phyloP scores from a whole-genome alignment of 2,113 vertebrate species.

The Alligator sinensis region DNA sequence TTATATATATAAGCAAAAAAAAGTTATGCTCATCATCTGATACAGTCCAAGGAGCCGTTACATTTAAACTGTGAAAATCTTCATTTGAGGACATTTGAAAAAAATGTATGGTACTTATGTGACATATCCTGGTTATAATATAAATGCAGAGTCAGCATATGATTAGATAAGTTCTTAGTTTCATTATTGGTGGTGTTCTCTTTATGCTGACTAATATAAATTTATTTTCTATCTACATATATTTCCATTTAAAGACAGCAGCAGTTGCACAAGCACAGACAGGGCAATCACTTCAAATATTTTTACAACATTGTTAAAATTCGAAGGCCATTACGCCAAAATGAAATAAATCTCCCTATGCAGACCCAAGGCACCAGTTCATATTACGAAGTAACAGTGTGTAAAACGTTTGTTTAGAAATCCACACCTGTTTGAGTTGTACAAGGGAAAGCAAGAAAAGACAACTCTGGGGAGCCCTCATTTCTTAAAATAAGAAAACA shows the following conservation, averaged over 20 bases:
- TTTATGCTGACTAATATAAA: neutral
- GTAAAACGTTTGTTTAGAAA: neutral
- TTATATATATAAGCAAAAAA: neutral
- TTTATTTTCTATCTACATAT: neutral
- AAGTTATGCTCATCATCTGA: neutral
- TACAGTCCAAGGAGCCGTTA: neutral
- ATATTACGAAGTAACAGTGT: neutral
- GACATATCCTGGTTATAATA: neutral
- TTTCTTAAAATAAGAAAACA: neutral
- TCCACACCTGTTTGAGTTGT: neutral
- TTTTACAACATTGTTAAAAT: neutral
- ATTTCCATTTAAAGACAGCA: neutral
- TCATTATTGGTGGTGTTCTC: neutral
- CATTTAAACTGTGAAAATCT: conserved; percentile 12
- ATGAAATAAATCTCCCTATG: neutral
- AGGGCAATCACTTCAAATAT: neutral
- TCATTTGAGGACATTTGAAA: neutral
- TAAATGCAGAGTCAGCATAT: neutral
- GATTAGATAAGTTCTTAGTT: neutral
- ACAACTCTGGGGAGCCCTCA: neutral
- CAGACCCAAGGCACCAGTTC: neutral
- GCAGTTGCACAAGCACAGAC: neutral
- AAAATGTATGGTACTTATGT: conserved; percentile 4
- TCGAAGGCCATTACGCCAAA: neutral
- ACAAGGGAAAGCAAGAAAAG: neutral